A percentile compares a stretch with the other conserved stretches of the same genome.
These are phyloP conservation scores for Zele albiditarsus DNA, from an alignment of 2,888 invertebrate genomes.

Conservation along the genomic window DNA sequence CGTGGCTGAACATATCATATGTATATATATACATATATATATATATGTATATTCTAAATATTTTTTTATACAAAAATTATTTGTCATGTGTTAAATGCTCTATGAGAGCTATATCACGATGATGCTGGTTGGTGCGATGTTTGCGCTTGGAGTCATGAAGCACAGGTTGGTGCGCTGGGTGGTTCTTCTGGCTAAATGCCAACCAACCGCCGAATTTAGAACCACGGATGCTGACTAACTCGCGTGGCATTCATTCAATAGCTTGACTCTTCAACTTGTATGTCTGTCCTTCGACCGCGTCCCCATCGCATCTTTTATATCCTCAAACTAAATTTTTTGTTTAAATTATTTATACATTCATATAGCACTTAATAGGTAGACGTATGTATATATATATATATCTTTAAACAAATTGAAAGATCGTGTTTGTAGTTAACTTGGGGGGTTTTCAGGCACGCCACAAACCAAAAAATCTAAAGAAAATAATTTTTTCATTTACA, in stretches of 20 bases:
- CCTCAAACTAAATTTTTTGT: constrained; percentile 6
- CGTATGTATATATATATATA: too few species aligned
- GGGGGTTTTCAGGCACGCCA: not conserved
- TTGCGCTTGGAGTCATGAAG: constrained; percentile 19
- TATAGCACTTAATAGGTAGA: constrained; percentile 1
- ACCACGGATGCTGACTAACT: constrained; percentile 71
- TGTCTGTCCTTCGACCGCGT: constrained; percentile 37
- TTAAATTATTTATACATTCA: not conserved
- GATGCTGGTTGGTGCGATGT: not conserved
- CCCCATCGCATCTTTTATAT: constrained; percentile 24
- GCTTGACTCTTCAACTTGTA: constrained; percentile 50
- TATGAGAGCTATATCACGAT: not conserved
- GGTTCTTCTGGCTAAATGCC: constrained; percentile 69
- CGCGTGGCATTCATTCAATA: constrained; percentile 72
- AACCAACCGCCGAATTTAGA: constrained; percentile 71
- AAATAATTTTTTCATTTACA: constrained; percentile 4
- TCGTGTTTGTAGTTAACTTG: not conserved
- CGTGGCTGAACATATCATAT: not conserved
- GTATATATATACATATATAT: not conserved
- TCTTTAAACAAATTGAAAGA: not conserved
- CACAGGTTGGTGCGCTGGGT: constrained; percentile 72
- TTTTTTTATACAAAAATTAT: not conserved
- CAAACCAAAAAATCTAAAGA: not conserved
- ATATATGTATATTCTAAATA: not conserved
- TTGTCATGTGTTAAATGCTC: not conserved